Evolutionary conservation across 2,888 invertebrate species (phyloP), one percentile per base, ranked within the genome.

Genomic region (Omphaloscelis lunosa): DNA sequence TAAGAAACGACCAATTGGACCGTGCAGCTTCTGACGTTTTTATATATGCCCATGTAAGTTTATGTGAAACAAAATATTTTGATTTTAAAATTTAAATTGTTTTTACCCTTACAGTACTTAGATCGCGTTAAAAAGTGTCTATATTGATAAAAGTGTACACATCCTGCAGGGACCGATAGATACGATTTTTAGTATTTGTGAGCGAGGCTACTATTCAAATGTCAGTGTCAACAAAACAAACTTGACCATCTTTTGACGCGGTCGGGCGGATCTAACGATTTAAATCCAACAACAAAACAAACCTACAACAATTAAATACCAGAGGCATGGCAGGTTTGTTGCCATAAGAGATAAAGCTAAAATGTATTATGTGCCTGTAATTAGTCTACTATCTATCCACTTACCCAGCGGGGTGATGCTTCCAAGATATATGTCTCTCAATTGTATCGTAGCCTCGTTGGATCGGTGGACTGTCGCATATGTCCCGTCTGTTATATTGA

Each of bases 401-500:
- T 79, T 77, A 77, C 77, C 77, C 77, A 34, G 79, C 61, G 9
- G 77, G 79, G 20, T 77, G 77, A 7, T 62, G 0, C 15, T 11
- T 70, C 77, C 77, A 77, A 15, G 77, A 77, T n/a, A 79, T 79
- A 11, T 39, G 27, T 62, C 5, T 69, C 56, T 77, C 77, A 1
- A 77, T 4, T 23, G 45, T 77, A n/a, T 77, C 77, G 27, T 62
- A 77, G 23, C 77, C 77, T 11, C 79, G 62, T 62, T 62, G 45
- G 1, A 77, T 27, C 23, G 77, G 79, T 20, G 70, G 34, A 45
- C 61, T 34, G 34, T 84, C 62, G 39, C 84, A 83, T 53, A 85
- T 34, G 11, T 61, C 61, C 7, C 75, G 72, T 65, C 77, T 82
- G 77, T 69, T 73, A 59, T 65, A 68, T 68, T 23, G 12, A 67